phyloP scores from a whole-genome alignment of 2,797 vertebrate genomes.

The Bufotes viridis region DNA sequence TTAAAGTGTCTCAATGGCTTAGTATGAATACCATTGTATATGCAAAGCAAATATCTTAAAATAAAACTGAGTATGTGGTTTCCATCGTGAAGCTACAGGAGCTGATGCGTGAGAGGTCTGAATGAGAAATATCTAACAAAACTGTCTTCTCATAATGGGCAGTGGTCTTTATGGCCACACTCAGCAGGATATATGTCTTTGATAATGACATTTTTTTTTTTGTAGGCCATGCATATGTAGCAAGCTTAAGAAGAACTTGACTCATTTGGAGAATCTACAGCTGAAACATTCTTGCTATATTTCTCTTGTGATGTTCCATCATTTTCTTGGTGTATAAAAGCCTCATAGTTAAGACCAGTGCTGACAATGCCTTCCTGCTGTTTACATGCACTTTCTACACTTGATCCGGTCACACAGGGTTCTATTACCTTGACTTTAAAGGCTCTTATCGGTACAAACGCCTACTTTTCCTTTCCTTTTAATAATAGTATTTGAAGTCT shows the following conservation, averaged over 20 bases:
- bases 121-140: background rate
- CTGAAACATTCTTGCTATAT: background rate
- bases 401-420: constrained; percentile 3
- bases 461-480: constrained; percentile 15
- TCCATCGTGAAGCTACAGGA: background rate
- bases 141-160: background rate
- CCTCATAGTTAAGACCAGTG: background rate
- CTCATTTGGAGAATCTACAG: background rate
- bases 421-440: constrained; percentile 35
- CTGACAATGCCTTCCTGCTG: constrained; percentile 6
- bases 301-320: background rate
- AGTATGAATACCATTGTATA: background rate
- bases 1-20: background rate
- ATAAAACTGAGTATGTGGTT: background rate
- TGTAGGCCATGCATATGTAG: background rate
- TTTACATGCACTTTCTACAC: constrained; percentile 17
- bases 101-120: background rate
- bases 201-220: background rate
- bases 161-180: background rate
- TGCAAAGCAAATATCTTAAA: background rate
- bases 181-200: background rate
- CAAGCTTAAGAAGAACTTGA: background rate
- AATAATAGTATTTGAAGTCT: constrained; percentile 43
- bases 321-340: background rate
- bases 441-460: constrained; percentile 42